These are phyloP conservation scores for Agriopis leucophaearia DNA, from an alignment of 2,888 invertebrate species.

Conservation along the genomic window DNA sequence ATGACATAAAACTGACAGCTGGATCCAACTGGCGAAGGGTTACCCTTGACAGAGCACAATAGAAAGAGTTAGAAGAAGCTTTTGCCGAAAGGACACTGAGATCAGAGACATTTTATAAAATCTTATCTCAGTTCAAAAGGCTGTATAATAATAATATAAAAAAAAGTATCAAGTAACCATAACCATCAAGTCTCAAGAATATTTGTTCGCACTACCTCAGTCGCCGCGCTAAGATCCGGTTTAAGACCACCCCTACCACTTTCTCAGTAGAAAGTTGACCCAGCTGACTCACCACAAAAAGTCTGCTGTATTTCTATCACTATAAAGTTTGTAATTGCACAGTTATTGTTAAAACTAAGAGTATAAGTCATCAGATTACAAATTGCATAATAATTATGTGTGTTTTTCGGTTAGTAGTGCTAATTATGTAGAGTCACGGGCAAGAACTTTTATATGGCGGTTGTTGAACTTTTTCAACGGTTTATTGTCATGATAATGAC, in stretches of 20 bases:
- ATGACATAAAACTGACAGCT: too few relatives aligned
- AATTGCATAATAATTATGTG: constrained; percentile 68
- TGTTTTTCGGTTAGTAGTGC: constrained; percentile 77
- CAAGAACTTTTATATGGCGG: constrained; percentile 40
- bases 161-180: too few relatives aligned
- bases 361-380: constrained; percentile 55
- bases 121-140: too few relatives aligned
- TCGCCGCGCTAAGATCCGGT: constrained; percentile 58
- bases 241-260: constrained; percentile 61
- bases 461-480: constrained; percentile 44
- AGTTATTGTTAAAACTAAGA: constrained; percentile 13
- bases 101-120: too few relatives aligned
- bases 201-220: constrained; percentile 47
- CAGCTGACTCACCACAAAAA: constrained; percentile 22
- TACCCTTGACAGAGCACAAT: too few relatives aligned
- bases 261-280: constrained; percentile 64
- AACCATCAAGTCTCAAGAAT: constrained; percentile 57
- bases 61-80: too few relatives aligned
- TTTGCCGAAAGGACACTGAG: too few relatives aligned
- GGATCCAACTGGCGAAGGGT: too few relatives aligned
- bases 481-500: constrained; percentile 35
- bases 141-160: too few relatives aligned
- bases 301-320: background rate
- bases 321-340: constrained; percentile 40
- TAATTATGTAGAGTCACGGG: constrained; percentile 46